Conservation (phyloP, 2,888 invertebrate genomes). For the Hedya salicella region DNA sequence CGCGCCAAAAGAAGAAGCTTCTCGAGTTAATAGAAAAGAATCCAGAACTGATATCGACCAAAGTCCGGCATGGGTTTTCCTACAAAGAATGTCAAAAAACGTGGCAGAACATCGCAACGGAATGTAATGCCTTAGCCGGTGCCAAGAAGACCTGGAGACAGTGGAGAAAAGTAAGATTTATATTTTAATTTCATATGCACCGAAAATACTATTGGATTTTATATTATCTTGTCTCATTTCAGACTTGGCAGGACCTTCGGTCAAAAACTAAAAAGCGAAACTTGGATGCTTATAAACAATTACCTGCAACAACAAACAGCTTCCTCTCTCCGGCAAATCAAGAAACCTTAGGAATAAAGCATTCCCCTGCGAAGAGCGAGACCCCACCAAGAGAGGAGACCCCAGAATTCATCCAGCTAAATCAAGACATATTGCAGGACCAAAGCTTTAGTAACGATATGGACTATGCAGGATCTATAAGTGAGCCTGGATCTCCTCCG, state of each 20-base stretch:
- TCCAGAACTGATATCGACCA: constrained; percentile 69
- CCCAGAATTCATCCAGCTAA: constrained; percentile 63
- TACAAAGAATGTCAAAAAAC: constrained; percentile 68
- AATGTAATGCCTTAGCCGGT: constrained; percentile 73
- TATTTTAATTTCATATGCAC: constrained; percentile 4
- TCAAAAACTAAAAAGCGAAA: constrained; percentile 69
- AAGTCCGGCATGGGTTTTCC: constrained; percentile 67
- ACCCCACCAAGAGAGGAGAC: constrained; percentile 54
- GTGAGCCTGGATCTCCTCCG: constrained; percentile 64
- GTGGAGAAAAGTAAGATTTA: constrained; percentile 71
- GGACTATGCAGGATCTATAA: constrained; percentile 57
- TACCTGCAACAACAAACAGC: constrained; percentile 60
- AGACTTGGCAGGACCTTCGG: constrained; percentile 79
- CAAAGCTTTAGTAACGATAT: constrained; percentile 56
- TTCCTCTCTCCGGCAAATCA: constrained; percentile 64
- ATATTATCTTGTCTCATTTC: constrained; percentile 49
- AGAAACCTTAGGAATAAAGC: constrained; percentile 68
- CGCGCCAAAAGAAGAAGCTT: constrained; percentile 73
- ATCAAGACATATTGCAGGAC: constrained; percentile 48
- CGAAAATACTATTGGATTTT: neutral
- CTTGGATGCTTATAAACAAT: constrained; percentile 58
- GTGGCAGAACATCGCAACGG: constrained; percentile 71
- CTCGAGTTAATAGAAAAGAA: constrained; percentile 70
- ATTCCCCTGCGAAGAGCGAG: constrained; percentile 54
- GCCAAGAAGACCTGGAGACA: constrained; percentile 77